Base-by-base conservation (phyloP, 2,888 invertebrate species). In the Halictus ligatus region DNA sequence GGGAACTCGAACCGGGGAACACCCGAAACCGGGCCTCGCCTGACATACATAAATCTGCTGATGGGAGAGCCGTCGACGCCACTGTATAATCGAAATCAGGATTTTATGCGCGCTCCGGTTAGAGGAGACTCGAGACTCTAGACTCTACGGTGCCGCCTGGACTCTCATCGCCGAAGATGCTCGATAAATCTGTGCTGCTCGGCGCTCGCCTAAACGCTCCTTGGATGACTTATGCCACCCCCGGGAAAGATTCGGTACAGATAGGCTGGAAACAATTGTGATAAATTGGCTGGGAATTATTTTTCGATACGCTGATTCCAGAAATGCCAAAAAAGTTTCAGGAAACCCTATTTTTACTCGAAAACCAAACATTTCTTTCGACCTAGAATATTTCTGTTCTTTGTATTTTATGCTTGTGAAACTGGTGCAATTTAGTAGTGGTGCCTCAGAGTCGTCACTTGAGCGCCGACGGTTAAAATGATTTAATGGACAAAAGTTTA, bases 11-110 rank as follows among this genome's bases (percentile, higher is more conserved):
- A 54, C 10, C 21, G 21, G 4, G 12, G 58, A 58, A 58, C 12
- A n/a, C 58, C 12, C 4, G 58, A 58, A 58, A 58, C n/a, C 54
- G 21, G 54, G 54, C 54, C n/a, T 58, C 58, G n/a, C 12, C 12
- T n/a, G 58, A 82, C 64, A 89, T 89, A 82, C 64, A 89, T 89
- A 90, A 90, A 90, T 89, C 76, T 69, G 43, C 18, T 25, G 25
- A 50, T 40, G 78, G 81, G 80, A 84, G 74, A 75, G 40, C 21
- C 74, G 58, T 69, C 72, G 88, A 87, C 85, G 73, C 21, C 78
- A 81, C 84, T 81, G 85, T 84, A 86, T 87, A 90, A 90, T 89
- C 87, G 81, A 77, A 81, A 89, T 90, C 83, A 82, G 80, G 77
- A 86, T 83, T 89, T 90, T 84, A 87, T 81, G 83, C 90, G 60